A percentile compares a stretch with the other conserved stretches of the same genome.
phyloP scores from a whole-genome alignment of 2,797 vertebrate species.

The Bradypodion pumilum region DNA sequence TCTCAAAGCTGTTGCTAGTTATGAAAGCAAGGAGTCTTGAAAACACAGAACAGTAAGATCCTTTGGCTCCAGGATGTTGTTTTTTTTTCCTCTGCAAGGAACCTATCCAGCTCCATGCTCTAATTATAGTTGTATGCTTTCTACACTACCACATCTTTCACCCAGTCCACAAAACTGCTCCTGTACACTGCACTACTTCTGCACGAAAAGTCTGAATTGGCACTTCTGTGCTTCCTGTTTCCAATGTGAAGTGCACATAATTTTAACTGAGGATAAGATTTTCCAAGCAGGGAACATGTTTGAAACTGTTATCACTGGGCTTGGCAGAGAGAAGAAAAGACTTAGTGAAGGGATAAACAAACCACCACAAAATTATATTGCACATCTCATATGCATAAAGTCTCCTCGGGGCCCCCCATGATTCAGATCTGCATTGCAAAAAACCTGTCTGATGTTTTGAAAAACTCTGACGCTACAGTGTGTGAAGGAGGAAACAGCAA shows the following conservation, averaged over 20 bases:
- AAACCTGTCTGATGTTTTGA: neutral
- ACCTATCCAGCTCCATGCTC: neutral
- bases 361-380: neutral
- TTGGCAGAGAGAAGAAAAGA: neutral
- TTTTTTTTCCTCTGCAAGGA: neutral
- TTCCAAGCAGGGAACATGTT: neutral
- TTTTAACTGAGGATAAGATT: neutral
- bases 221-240: neutral
- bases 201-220: neutral
- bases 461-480: neutral
- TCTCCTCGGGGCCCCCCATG: neutral
- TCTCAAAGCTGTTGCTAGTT: constrained; percentile 38
- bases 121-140: neutral
- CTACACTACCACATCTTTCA: neutral
- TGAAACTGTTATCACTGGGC: neutral
- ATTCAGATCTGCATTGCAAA: neutral
- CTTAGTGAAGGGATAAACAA: neutral
- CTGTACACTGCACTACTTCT: neutral
- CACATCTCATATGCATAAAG: neutral
- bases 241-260: neutral
- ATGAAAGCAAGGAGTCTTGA: neutral
- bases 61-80: neutral
- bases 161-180: neutral
- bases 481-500: neutral
- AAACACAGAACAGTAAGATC: constrained; percentile 29